phyloP scores from a whole-genome alignment of 2,113 vertebrate genomes.

The Aldabrachelys gigantea region DNA sequence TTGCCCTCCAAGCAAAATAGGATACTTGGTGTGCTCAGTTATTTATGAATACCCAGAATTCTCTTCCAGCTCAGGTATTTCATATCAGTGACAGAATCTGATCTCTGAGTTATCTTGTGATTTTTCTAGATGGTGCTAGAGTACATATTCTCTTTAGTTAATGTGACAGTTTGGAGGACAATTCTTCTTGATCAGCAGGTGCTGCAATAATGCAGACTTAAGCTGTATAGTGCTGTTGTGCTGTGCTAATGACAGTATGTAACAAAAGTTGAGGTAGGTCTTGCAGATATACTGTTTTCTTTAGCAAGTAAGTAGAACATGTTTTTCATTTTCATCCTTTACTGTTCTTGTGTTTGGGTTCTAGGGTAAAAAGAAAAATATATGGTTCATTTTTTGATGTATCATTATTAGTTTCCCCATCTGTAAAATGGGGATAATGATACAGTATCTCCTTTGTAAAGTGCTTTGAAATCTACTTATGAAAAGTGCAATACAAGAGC shows the following conservation, averaged over 20 bases:
- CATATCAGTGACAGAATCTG: not conserved
- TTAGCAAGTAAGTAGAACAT: not conserved
- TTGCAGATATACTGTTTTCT: not conserved
- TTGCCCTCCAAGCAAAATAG: not conserved
- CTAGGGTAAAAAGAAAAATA: not conserved
- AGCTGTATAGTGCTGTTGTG: not conserved
- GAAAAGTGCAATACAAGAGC: not conserved
- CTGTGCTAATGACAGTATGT: not conserved
- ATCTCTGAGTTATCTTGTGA: not conserved
- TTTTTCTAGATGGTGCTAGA: conserved; percentile 65
- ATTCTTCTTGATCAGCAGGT: not conserved
- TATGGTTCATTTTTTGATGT: not conserved
- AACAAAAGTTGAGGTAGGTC: not conserved
- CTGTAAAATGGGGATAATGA: not conserved
- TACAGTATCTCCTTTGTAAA: not conserved
- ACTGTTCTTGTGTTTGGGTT: not conserved
- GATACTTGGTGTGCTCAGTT: not conserved
- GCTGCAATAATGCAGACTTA: not conserved
- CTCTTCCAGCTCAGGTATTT: not conserved
- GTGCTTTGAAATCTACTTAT: not conserved
- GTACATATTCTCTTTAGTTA: not conserved
- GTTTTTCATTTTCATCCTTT: not conserved
- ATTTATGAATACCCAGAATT: conserved; percentile 15
- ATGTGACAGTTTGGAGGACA: not conserved
- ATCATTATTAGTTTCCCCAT: not conserved